Evolutionary conservation across 2,113 vertebrate species (phyloP), one percentile per base, ranked within the genome.

Genomic region (Oceanites oceanicus): DNA sequence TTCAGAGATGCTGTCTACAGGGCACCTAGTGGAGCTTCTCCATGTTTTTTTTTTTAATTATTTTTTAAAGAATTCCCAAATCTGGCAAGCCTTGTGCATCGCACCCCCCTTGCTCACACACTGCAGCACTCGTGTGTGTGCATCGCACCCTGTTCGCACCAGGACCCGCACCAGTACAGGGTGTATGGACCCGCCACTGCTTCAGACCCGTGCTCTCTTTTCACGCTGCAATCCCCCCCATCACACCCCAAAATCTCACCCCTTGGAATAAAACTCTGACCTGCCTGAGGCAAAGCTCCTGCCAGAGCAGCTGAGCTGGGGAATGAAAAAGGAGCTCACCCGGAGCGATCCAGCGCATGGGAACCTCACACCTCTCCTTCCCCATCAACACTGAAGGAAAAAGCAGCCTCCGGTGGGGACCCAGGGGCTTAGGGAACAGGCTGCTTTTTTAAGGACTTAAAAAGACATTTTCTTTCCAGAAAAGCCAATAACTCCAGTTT

Each of bases 61-160:
- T 56, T 80, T 49, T 84, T 63, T 25, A 9, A 73, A 77, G 59
- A 29, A 50, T 61, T 71, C 26, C 18, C 38, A 78, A 32, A 11
- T 66, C 40, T 61, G 18, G 34, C 22, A 40, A 77, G 44, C 53
- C 49, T 59, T 44, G n/a, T 63, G 49, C 68, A 38, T 66, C 6
- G 0, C 62, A n/a, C 4, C 11, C 13, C 12, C 9, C 4, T 49
- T 52, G 19, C 44, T 49, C 20, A 8, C 17, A 10, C n/a, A 6
- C 50, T 10, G 18, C 11, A 26, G 38, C 44, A 23, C 29, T 2
- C 2, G 1, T 16, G 26, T 3, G 4, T 7, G 23, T 27, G 18
- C 74, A 32, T 82, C 17, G 2, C 58, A 19, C 10, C 32, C 58
- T 32, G n/a, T 25, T 45, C 5, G 1, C 15, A 6, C 16, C 30